phyloP scores from a whole-genome alignment of 2,113 vertebrate genomes.

The Coryphaenoides rupestris region DNA sequence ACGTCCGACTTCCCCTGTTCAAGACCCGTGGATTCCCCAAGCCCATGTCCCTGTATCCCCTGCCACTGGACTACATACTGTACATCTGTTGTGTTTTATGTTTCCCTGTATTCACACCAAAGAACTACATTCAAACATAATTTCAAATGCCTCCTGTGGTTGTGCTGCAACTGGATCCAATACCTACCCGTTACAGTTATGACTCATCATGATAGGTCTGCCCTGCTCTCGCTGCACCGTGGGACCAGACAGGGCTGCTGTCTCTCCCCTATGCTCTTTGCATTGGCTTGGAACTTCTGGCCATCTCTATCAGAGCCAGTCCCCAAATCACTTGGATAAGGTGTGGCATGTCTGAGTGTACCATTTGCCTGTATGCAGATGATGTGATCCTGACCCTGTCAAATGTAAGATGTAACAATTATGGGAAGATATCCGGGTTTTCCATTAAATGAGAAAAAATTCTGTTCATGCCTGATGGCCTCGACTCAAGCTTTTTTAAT shows the following conservation, averaged over 20 bases:
- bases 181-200: too few relatives aligned
- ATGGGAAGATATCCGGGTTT: background rate
- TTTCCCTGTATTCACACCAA: too few relatives aligned
- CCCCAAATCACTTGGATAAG: constrained; percentile 1
- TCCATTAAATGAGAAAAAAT: background rate
- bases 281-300: constrained; percentile 5
- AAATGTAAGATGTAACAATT: background rate
- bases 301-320: constrained; percentile 14
- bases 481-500: background rate
- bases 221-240: too few relatives aligned
- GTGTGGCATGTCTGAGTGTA: background rate
- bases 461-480: background rate
- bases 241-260: constrained; percentile 4
- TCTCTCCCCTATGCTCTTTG: constrained; percentile 14
- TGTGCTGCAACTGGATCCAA: too few relatives aligned
- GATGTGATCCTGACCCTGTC: constrained; percentile 1
- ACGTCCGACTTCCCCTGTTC: too few relatives aligned
- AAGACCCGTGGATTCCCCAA: too few relatives aligned
- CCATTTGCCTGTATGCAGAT: constrained; percentile 2
- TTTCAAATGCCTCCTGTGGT: too few relatives aligned
- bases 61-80: too few relatives aligned
- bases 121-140: too few relatives aligned
- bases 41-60: too few relatives aligned
- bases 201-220: too few relatives aligned
- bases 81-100: too few relatives aligned